A percentile compares a stretch with the other conserved stretches of the same genome.
Evolutionary conservation across 2,797 vertebrate genomes (phyloP).

Genomic region (Lindbergichthys nudifrons): DNA sequence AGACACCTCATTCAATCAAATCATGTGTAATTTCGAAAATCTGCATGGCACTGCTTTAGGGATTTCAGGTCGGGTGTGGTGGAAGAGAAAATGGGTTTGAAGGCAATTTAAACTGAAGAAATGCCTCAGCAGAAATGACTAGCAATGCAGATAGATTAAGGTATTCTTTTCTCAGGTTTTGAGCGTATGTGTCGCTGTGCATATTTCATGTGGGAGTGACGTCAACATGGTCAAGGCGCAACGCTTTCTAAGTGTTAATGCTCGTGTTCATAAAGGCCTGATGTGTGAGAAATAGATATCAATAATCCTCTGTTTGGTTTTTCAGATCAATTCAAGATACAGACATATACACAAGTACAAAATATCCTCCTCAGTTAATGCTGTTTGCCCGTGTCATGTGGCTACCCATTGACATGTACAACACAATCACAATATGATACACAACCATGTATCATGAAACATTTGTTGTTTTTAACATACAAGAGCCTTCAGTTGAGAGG

Average conservation of each 20-base stretch:
- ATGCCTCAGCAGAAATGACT: slow-evolving; percentile 46
- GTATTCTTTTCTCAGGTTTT: slow-evolving; percentile 21
- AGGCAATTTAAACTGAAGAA: slow-evolving; percentile 41
- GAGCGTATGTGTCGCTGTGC: slow-evolving; percentile 23
- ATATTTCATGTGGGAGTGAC: slow-evolving; percentile 39
- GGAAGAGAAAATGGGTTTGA: slow-evolving; percentile 20
- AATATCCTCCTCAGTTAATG: slow-evolving; percentile 80
- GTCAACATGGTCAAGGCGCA: slow-evolving; percentile 35
- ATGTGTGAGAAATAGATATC: slow-evolving; percentile 54
- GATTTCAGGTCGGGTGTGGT: slow-evolving; percentile 33
- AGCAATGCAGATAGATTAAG: slow-evolving; percentile 19
- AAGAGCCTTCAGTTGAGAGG: slow-evolving; percentile 68
- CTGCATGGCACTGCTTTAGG: slow-evolving; percentile 20
- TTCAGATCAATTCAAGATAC: slow-evolving; percentile 69
- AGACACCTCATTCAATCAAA: slow-evolving; percentile 55
- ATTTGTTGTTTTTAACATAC: slow-evolving; percentile 77
- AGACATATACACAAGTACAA: slow-evolving; percentile 79
- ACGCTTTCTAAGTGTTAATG: slow-evolving; percentile 38
- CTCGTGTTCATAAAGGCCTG: slow-evolving; percentile 57
- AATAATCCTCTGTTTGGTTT: slow-evolving; percentile 52
- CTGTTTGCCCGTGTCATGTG: slow-evolving; percentile 74
- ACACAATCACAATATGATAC: slow-evolving; percentile 88
- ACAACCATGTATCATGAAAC: slow-evolving; percentile 80
- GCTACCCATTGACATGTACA: slow-evolving; percentile 87
- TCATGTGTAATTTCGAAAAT: slow-evolving; percentile 39